Base-by-base conservation (phyloP, 2,797 vertebrate species). In the Chaetodon trifasciatus region DNA sequence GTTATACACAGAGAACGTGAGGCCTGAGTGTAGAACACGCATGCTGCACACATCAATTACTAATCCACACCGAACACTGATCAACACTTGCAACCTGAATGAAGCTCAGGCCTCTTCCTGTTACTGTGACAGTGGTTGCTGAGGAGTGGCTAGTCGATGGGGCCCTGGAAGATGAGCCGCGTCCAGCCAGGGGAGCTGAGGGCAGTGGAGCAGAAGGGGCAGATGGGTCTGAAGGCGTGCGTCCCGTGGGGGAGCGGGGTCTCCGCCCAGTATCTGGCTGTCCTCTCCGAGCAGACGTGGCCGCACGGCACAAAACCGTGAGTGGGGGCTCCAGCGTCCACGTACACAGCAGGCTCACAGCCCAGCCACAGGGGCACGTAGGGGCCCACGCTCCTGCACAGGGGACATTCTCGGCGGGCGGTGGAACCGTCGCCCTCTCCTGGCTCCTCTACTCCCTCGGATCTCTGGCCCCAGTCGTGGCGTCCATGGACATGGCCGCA, bases 361-460 rank as follows among this genome's bases (percentile, higher is more conserved):
- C 98, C 98, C 4, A 99, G 95, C 98, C 98, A 98, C 46, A 99
- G 96, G 15, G 98, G 97, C 79, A 99, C 97, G 0, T 99, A 99
- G 58, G 97, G 97, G 7, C 98, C 98, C 78, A 98, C 86, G n/a
- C 96, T 97, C 87, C 98, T 93, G 94, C 98, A 99, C 92, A 99
- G 96, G 6, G 98, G 98, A 69, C 98, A 99, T 78, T 99, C 98
- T 8, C 97, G 87, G n/a, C 97, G 97, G 35, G 77, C 70, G 2
- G 96, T 93, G 52, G 92, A 84, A 19, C 89, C 90, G 12, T 92
- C 91, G 0, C 87, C 76, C 52, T 93, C 92, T 24, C 87, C 28
- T 5, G 81, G 88, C n/a, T 86, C 82, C 71, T 88, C 84, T 61
- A 78, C 95, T 0, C 95, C 91, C 88, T 98, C 97, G 0, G 96